phyloP scores from a whole-genome alignment of 2,888 invertebrate genomes.

The Nycteola revayana region DNA sequence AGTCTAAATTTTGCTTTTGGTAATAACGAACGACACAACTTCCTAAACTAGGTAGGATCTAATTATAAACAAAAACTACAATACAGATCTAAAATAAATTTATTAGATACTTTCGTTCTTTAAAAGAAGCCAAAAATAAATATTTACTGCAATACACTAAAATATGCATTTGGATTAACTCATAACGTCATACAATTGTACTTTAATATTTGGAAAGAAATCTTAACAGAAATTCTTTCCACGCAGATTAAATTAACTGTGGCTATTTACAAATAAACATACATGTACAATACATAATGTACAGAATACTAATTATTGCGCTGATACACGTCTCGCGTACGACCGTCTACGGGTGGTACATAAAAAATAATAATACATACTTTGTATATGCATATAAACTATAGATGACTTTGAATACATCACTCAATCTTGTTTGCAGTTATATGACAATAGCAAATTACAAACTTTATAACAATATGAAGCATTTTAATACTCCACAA shows the following conservation, averaged over 20 bases:
- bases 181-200: constrained; percentile 44
- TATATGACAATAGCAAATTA: constrained; percentile 15
- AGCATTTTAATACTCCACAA: constrained; percentile 21
- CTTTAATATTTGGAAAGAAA: constrained; percentile 37
- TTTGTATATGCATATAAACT: constrained; percentile 19
- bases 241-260: constrained; percentile 35
- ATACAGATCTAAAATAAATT: constrained; percentile 66
- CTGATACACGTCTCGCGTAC: constrained; percentile 51
- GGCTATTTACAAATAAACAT: constrained; percentile 67
- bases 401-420: constrained; percentile 27
- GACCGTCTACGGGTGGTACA: constrained; percentile 21
- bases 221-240: constrained; percentile 23
- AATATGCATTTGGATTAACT: constrained; percentile 18
- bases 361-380: constrained; percentile 34
- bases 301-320: constrained; percentile 63
- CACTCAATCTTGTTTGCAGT: constrained; percentile 14
- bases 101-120: constrained; percentile 49
- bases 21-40: too few relatives aligned
- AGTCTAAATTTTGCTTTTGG: too few relatives aligned
- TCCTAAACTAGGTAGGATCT: too few relatives aligned
- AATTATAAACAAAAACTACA: constrained; percentile 59
- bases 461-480: constrained; percentile 20
- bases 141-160: constrained; percentile 46
- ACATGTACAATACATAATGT: constrained; percentile 42
- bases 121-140: constrained; percentile 56